These are phyloP conservation scores for Alloplasta piceator DNA, from an alignment of 2,888 invertebrate species.

Conservation along the genomic window DNA sequence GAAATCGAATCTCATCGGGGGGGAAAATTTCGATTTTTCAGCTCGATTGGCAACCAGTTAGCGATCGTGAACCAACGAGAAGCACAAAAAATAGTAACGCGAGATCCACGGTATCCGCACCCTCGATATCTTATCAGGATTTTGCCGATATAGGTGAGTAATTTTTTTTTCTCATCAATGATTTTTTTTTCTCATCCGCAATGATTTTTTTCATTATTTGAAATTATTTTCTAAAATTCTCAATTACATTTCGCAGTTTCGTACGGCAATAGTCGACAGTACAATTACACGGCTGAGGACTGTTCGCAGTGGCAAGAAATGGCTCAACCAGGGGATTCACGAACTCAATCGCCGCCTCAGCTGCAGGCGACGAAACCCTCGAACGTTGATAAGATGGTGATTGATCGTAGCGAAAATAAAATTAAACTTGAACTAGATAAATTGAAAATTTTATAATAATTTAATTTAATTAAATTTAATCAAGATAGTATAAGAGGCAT, in stretches of 20 bases:
- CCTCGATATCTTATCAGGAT: constrained; percentile 75
- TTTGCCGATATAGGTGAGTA: constrained; percentile 74
- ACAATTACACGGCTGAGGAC: constrained; percentile 73
- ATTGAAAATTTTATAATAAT: constrained; percentile 11
- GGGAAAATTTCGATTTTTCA: constrained; percentile 31
- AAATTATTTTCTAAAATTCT: not conserved
- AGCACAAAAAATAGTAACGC: constrained; percentile 78
- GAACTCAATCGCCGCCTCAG: constrained; percentile 76
- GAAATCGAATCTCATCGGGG: too few species aligned
- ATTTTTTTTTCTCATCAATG: not conserved
- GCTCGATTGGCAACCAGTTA: constrained; percentile 77
- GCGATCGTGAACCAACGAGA: constrained; percentile 72
- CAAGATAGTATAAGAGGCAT: too few species aligned
- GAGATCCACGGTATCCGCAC: constrained; percentile 72
- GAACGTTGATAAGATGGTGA: constrained; percentile 79
- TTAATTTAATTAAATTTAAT: constrained; percentile 7
- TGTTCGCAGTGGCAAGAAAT: constrained; percentile 77
- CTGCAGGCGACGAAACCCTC: constrained; percentile 74
- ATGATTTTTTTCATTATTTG: not conserved
- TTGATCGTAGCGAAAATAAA: not conserved
- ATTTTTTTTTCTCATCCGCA: constrained; percentile 4
- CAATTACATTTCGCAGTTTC: constrained; percentile 63
- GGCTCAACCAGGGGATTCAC: constrained; percentile 77
- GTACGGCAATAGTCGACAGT: constrained; percentile 67
- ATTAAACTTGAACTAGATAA: not conserved